These are phyloP conservation scores for Aix galericulata DNA, from an alignment of 2,113 vertebrate genomes.

Conservation along the genomic window DNA sequence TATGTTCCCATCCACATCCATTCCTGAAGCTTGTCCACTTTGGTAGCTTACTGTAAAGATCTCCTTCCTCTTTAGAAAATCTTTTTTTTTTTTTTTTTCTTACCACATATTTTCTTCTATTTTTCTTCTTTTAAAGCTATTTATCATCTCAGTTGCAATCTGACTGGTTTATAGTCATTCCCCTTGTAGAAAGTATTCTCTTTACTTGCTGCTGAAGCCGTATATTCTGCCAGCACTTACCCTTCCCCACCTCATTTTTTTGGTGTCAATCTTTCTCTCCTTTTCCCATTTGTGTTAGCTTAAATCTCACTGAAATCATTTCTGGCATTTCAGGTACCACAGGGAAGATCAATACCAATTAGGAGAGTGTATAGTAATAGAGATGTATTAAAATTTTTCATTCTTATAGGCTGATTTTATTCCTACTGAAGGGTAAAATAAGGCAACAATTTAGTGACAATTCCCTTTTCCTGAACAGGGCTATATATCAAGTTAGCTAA, in stretches of 20 bases:
- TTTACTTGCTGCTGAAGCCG: background rate
- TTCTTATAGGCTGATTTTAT: constrained; percentile 44
- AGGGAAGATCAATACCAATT: constrained; percentile 60
- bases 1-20: background rate
- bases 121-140: background rate
- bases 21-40: background rate
- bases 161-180: background rate
- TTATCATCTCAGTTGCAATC: background rate
- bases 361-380: constrained; percentile 10
- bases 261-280: background rate
- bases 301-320: constrained; percentile 33
- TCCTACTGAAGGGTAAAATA: constrained; percentile 48
- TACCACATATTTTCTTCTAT: background rate
- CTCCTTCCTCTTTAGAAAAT: background rate
- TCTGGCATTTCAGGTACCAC: background rate
- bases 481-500: constrained; percentile 20
- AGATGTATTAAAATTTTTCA: constrained; percentile 46
- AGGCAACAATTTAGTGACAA: constrained; percentile 46
- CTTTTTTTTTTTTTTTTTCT: background rate
- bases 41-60: background rate
- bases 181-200: background rate
- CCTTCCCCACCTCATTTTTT: background rate
- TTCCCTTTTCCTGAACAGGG: constrained; percentile 2
- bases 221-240: background rate
- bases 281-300: constrained; percentile 14